These are phyloP conservation scores for Myiagra hebetior DNA, from an alignment of 2,113 vertebrate species.

Conservation along the genomic window DNA sequence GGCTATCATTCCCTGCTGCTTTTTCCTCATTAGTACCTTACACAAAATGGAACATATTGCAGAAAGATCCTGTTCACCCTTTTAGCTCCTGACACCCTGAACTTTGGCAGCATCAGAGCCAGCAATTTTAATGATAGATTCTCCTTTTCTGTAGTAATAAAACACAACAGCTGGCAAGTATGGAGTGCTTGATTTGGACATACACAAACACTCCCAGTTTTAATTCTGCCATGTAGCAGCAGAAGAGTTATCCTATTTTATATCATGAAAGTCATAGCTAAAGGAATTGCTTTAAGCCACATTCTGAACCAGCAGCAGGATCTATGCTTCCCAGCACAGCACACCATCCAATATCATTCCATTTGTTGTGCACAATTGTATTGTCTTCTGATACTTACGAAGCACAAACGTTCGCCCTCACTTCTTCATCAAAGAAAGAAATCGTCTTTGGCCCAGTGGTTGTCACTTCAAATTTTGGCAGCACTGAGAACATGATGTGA, in stretches of 20 bases:
- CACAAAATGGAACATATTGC: not conserved
- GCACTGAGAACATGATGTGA: conserved; percentile 50
- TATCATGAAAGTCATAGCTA: not conserved
- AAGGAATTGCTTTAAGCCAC: not conserved
- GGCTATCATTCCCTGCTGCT: not conserved
- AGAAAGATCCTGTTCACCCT: not conserved
- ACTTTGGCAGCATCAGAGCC: not conserved
- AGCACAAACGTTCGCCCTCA: conserved; percentile 45
- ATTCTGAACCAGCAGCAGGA: not conserved
- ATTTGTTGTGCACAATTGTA: not conserved
- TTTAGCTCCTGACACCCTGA: not conserved
- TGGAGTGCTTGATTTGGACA: not conserved
- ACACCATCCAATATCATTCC: not conserved
- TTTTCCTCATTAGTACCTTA: not conserved
- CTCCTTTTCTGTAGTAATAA: not conserved
- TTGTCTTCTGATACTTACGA: conserved; percentile 55
- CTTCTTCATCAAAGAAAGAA: conserved; percentile 64
- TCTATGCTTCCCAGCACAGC: not conserved
- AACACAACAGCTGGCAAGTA: not conserved
- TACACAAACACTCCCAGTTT: not conserved
- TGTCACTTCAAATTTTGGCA: conserved; percentile 66
- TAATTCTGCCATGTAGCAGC: not conserved
- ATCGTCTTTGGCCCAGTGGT: conserved; percentile 25
- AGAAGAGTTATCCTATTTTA: not conserved
- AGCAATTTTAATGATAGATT: not conserved